Percentiles rank a stretch among this genome's conserved stretches.
phyloP scores from a whole-genome alignment of 2,797 vertebrate genomes.

The Danio tinwini region DNA sequence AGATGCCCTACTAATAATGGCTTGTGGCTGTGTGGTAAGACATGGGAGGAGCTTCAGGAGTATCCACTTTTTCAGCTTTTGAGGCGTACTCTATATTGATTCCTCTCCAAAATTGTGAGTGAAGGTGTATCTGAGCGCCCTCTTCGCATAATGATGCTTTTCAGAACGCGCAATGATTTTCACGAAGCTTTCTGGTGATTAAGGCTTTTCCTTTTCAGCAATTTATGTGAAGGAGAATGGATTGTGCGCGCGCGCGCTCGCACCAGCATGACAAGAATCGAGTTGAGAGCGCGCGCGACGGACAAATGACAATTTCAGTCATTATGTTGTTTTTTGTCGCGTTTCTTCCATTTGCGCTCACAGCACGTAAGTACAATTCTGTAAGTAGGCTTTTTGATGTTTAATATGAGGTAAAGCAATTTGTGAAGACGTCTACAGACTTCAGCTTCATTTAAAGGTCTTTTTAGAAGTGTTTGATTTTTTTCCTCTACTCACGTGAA shows the following conservation, averaged over 20 bases:
- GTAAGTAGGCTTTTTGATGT: not conserved
- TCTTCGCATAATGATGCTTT: conserved; percentile 1
- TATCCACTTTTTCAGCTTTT: conserved; percentile 76
- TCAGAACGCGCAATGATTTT: not conserved
- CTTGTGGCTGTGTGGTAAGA: conserved; percentile 70
- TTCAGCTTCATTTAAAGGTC: not conserved
- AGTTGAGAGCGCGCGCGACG: conserved; percentile 12
- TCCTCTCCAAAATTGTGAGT: conserved; percentile 22
- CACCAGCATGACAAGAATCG: conserved; percentile 28
- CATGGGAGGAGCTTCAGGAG: conserved; percentile 83
- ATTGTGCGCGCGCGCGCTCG: conserved; percentile 29
- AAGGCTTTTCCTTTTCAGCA: conserved; percentile 1
- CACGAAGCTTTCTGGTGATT: conserved; percentile 10
- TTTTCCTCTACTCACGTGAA: not conserved
- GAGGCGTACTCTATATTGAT: conserved; percentile 71
- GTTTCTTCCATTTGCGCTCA: conserved; percentile 64
- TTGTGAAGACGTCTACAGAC: not conserved
- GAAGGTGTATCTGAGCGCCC: conserved; percentile 7
- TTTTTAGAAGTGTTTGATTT: not conserved
- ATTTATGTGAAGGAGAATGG: conserved; percentile 37
- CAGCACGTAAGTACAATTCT: conserved; percentile 74
- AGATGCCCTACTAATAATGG: conserved; percentile 56
- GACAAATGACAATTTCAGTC: conserved; percentile 15
- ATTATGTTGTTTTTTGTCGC: conserved; percentile 59
- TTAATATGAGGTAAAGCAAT: not conserved